Percentiles rank a stretch among this genome's conserved stretches.
These are phyloP conservation scores for Lamproptera curius DNA, from an alignment of 2,888 invertebrate species.

Conservation along the genomic window DNA sequence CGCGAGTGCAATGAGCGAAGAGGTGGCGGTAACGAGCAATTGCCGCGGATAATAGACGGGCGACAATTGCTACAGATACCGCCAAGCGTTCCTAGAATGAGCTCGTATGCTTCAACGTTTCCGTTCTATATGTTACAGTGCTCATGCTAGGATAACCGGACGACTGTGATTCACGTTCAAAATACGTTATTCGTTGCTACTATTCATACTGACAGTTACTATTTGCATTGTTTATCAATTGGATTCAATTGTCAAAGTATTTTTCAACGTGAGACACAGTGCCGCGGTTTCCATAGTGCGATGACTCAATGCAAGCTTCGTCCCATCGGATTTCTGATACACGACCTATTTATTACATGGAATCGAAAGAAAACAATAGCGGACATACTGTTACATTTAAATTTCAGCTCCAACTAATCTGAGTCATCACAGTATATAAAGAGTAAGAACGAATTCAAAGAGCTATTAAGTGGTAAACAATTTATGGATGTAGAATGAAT, in stretches of 20 bases:
- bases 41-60: not conserved
- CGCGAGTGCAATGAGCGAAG: constrained; percentile 16
- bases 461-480: constrained; percentile 42
- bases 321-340: constrained; percentile 52
- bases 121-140: constrained; percentile 10
- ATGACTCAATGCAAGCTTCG: constrained; percentile 78
- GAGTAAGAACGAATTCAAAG: constrained; percentile 40
- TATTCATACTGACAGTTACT: no score
- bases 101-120: constrained; percentile 9
- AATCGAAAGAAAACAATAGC: constrained; percentile 7
- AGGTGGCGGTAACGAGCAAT: constrained; percentile 7
- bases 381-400: constrained; percentile 1
- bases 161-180: constrained; percentile 10
- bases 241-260: constrained; percentile 26
- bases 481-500: constrained; percentile 58
- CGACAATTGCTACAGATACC: constrained; percentile 5
- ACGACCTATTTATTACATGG: constrained; percentile 23
- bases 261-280: constrained; percentile 37
- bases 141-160: constrained; percentile 17
- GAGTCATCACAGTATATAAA: constrained; percentile 75
- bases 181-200: constrained; percentile 8
- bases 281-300: constrained; percentile 70
- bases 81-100: constrained; percentile 18
- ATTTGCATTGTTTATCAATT: no score
- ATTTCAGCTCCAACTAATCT: constrained; percentile 49